phyloP scores from a whole-genome alignment of 2,888 invertebrate species.

The Chrysotoxum bicinctum region DNA sequence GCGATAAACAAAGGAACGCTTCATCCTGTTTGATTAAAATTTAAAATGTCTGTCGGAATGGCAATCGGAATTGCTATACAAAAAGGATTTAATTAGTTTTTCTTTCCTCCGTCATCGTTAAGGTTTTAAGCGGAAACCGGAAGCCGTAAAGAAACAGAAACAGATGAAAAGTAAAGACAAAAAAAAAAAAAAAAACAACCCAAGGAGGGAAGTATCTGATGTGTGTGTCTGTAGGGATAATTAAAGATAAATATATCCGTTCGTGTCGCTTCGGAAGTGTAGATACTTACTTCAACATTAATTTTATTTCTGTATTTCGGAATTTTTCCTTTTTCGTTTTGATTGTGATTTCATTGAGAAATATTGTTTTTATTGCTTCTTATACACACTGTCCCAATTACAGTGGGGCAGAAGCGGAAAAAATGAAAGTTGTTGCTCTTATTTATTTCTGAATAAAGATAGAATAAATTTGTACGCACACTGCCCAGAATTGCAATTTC shows the following conservation, averaged over 20 bases:
- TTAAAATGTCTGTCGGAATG: slow-evolving; percentile 60
- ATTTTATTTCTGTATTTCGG: slow-evolving; percentile 8
- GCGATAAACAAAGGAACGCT: slow-evolving; percentile 51
- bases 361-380: neutral
- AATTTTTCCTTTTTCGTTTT: neutral
- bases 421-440: no score
- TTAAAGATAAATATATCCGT: slow-evolving; percentile 68
- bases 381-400: no score
- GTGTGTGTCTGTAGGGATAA: slow-evolving; percentile 59
- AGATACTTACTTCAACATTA: slow-evolving; percentile 17
- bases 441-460: no score
- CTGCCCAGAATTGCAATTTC: no score
- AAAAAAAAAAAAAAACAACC: neutral
- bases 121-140: slow-evolving; percentile 30
- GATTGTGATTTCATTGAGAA: slow-evolving; percentile 10
- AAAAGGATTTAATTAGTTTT: slow-evolving; percentile 80
- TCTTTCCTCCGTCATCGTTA: slow-evolving; percentile 73
- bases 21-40: slow-evolving; percentile 67
- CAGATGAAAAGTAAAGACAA: neutral
- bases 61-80: slow-evolving; percentile 56
- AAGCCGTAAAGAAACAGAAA: slow-evolving; percentile 11
- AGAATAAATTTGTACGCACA: no score
- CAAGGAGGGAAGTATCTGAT: slow-evolving; percentile 21
- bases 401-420: no score
- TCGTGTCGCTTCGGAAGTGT: slow-evolving; percentile 20